A percentile compares a stretch with the other conserved stretches of the same genome.
Conservation (phyloP, 2,113 vertebrate species). For the Calyptomena viridis region DNA sequence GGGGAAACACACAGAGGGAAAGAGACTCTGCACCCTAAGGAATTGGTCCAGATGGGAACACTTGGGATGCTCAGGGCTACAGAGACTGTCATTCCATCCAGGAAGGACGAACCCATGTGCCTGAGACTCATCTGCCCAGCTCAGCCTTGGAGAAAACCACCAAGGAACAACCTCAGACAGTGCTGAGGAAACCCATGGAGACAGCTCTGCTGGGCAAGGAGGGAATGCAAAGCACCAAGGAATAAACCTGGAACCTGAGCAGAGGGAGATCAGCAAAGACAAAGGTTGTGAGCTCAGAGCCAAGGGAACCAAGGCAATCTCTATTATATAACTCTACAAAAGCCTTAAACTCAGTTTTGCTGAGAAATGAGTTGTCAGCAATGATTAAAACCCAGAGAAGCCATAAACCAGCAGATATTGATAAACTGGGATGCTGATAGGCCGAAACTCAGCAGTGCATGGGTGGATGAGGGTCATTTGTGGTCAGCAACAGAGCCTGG, state of each 20-base stretch:
- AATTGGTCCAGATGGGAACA: neutral
- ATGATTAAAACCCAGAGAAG: slow-evolving; percentile 40
- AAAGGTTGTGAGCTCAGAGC: neutral
- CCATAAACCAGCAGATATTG: slow-evolving; percentile 28
- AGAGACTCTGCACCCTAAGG: neutral
- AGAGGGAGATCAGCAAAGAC: neutral
- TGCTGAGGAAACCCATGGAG: neutral
- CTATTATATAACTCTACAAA: slow-evolving; percentile 24
- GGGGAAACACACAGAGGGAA: neutral
- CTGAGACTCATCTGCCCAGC: neutral
- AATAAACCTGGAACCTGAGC: neutral
- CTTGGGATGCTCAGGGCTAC: neutral
- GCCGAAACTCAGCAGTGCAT: fast-evolving
- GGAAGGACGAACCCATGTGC: neutral
- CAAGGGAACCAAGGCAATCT: neutral
- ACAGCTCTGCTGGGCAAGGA: neutral
- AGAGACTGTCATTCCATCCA: neutral
- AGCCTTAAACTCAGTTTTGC: slow-evolving; percentile 54
- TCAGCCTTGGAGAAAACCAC: neutral
- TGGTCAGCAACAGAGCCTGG: fast-evolving
- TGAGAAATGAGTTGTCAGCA: neutral
- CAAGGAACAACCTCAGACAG: neutral
- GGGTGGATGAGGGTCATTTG: fast-evolving
- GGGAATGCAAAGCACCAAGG: neutral
- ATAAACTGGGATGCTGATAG: neutral